Conservation (phyloP, 2,888 invertebrate genomes). For the Microplitis deprimator region DNA sequence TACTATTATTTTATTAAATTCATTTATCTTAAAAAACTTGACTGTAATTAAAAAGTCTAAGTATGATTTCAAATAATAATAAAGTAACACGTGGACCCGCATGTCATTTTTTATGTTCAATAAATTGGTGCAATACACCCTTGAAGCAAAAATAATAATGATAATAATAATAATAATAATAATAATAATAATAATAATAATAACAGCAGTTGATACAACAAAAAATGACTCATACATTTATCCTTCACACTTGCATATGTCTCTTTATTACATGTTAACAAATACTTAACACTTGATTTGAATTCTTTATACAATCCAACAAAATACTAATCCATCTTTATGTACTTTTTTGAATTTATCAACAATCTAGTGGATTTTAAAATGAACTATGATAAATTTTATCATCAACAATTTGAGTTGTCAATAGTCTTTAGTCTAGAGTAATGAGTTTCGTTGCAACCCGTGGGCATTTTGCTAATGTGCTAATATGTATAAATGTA, state of each 20-base stretch:
- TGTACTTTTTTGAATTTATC: background rate
- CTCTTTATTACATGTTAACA: background rate
- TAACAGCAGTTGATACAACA: slow-evolving; percentile 34
- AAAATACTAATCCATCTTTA: background rate
- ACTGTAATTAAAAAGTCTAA: no score
- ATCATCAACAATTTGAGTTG: background rate
- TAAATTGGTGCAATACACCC: slow-evolving; percentile 19
- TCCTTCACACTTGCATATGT: slow-evolving; percentile 23
- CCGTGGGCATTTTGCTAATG: slow-evolving; percentile 31
- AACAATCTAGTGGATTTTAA: background rate
- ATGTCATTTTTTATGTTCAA: slow-evolving; percentile 18
- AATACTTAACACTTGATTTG: background rate
- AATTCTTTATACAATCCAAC: background rate
- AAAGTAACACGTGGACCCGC: slow-evolving; percentile 39
- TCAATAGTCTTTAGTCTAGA: background rate
- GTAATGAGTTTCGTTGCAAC: background rate
- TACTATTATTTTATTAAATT: no score
- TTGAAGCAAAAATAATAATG: slow-evolving; percentile 28
- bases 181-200: slow-evolving; percentile 35
- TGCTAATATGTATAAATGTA: slow-evolving; percentile 55
- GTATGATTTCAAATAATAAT: background rate
- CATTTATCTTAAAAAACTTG: no score
- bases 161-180: slow-evolving; percentile 5
- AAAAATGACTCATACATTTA: slow-evolving; percentile 35
- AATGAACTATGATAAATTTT: background rate